These are phyloP conservation scores for Melinaea menophilus DNA, from an alignment of 2,888 invertebrate species.

Conservation along the genomic window DNA sequence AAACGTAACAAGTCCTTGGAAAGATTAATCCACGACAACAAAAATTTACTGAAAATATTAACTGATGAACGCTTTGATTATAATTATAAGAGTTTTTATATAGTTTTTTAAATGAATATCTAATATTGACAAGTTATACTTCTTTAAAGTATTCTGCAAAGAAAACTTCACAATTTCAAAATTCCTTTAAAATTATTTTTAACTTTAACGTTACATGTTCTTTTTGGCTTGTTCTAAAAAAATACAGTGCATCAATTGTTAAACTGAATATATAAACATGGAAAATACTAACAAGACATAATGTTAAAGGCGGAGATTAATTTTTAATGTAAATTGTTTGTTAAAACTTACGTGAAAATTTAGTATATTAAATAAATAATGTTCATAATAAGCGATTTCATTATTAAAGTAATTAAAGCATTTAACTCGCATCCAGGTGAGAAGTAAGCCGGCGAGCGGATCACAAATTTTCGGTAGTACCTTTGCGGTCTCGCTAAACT, in stretches of 20 bases:
- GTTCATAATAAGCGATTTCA: not conserved
- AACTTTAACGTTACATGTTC: too few species aligned
- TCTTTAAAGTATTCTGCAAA: too few species aligned
- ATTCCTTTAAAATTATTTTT: too few species aligned
- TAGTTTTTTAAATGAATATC: too few species aligned
- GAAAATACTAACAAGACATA: too few species aligned
- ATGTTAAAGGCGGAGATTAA: too few species aligned
- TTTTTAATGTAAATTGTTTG: not conserved
- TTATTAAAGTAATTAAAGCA: slow-evolving; percentile 17
- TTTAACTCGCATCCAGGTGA: slow-evolving; percentile 42
- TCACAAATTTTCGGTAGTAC: slow-evolving; percentile 56
- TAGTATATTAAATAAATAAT: not conserved
- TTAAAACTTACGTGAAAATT: not conserved
- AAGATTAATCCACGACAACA: slow-evolving; percentile 48
- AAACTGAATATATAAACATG: too few species aligned
- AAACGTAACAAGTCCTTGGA: slow-evolving; percentile 52
- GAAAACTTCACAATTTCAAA: too few species aligned
- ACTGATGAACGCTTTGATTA: slow-evolving; percentile 63
- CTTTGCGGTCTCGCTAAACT: slow-evolving; percentile 57
- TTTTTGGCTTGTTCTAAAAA: too few species aligned
- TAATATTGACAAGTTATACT: too few species aligned
- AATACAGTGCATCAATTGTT: too few species aligned
- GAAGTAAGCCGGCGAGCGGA: slow-evolving; percentile 43
- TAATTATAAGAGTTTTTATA: slow-evolving; percentile 16
- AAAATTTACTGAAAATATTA: slow-evolving; percentile 59